A percentile compares a stretch with the other conserved stretches of the same genome.
phyloP scores from a whole-genome alignment of 2,797 vertebrate genomes.

The Pangasius krempfi region DNA sequence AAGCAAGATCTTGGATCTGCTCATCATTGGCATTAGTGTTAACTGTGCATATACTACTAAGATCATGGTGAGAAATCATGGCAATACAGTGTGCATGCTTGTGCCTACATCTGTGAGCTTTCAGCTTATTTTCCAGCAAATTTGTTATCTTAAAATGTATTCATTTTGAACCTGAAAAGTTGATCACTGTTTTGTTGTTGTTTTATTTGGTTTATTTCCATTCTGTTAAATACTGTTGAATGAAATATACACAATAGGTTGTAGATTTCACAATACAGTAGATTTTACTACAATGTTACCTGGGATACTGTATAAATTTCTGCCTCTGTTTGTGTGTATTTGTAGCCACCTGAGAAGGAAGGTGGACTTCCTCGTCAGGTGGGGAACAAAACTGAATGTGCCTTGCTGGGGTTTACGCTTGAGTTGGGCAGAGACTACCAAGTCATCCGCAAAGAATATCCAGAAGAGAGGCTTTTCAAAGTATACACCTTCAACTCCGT shows the following conservation, averaged over 20 bases:
- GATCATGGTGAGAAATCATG: slow-evolving; percentile 85
- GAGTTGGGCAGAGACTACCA: slow-evolving; percentile 90
- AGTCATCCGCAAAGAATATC: slow-evolving; percentile 81
- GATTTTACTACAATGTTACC: not conserved
- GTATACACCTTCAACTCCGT: slow-evolving; percentile 98
- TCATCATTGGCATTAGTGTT: slow-evolving; percentile 86
- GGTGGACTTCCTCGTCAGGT: slow-evolving; percentile 92
- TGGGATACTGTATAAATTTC: not conserved
- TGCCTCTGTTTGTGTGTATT: slow-evolving; percentile 6
- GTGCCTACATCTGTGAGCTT: too few species aligned
- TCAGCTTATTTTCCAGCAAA: not conserved
- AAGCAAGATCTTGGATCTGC: slow-evolving; percentile 82
- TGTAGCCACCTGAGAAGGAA: slow-evolving; percentile 89
- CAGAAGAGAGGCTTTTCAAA: slow-evolving; percentile 94
- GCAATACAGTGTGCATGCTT: not conserved
- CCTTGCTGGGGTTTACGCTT: slow-evolving; percentile 87
- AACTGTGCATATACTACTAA: slow-evolving; percentile 97
- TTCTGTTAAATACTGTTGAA: not conserved
- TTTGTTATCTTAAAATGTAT: slow-evolving; percentile 4
- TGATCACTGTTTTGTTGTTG: not conserved
- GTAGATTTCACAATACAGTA: not conserved
- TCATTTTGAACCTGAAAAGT: not conserved
- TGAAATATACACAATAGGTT: not conserved
- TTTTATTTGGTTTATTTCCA: not conserved
- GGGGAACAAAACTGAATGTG: slow-evolving; percentile 97